Percentiles rank a stretch among this genome's conserved stretches.
phyloP scores from a whole-genome alignment of 2,797 vertebrate genomes.

The Siniperca obscura region DNA sequence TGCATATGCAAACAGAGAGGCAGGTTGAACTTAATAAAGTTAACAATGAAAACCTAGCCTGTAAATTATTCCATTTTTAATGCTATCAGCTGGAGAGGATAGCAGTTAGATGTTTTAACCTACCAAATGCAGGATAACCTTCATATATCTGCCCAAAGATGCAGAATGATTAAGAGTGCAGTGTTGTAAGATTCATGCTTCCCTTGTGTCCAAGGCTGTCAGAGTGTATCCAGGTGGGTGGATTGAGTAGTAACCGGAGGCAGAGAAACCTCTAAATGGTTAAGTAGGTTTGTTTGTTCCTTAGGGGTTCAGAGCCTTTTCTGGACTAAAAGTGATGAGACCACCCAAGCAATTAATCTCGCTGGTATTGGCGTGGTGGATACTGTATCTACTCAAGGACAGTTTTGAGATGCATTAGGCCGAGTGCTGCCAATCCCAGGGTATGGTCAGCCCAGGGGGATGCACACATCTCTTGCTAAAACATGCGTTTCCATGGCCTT shows the following conservation, averaged over 20 bases:
- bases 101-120: slow-evolving; percentile 35
- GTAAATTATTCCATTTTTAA: slow-evolving; percentile 12
- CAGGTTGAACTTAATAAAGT: slow-evolving; percentile 22
- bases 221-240: slow-evolving; percentile 71
- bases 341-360: slow-evolving; percentile 77
- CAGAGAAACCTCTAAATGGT: slow-evolving; percentile 75
- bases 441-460: slow-evolving; percentile 37
- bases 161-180: slow-evolving; percentile 61
- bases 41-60: not conserved
- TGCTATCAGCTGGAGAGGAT: not conserved
- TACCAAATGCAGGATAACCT: slow-evolving; percentile 50
- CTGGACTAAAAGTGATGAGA: slow-evolving; percentile 75
- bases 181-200: slow-evolving; percentile 56
- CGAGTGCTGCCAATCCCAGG: slow-evolving; percentile 71
- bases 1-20: slow-evolving; percentile 5
- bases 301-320: slow-evolving; percentile 63
- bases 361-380: slow-evolving; percentile 76
- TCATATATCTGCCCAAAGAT: slow-evolving; percentile 55
- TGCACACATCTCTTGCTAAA: slow-evolving; percentile 42
- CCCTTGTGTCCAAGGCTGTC: slow-evolving; percentile 65
- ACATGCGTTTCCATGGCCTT: slow-evolving; percentile 38
- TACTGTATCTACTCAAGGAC: slow-evolving; percentile 78
- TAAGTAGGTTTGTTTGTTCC: slow-evolving; percentile 81
- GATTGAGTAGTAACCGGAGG: slow-evolving; percentile 73
- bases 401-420: slow-evolving; percentile 75